A percentile compares a stretch with the other conserved stretches of the same genome.
Evolutionary conservation across 2,113 vertebrate species (phyloP).

Genomic region (Origma solitaria): DNA sequence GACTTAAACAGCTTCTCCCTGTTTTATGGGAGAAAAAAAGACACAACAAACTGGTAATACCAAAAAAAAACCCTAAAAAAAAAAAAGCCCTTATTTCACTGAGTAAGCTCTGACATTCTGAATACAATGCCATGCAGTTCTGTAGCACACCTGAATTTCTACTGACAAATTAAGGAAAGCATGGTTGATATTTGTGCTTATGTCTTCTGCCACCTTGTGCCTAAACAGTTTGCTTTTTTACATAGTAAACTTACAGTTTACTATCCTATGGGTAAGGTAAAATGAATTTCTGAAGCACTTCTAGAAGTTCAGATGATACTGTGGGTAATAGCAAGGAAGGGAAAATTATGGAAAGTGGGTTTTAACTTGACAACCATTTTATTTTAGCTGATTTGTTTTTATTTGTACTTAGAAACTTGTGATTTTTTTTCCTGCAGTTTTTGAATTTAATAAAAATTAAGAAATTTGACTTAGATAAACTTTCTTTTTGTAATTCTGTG

Average conservation of each 20-base stretch:
- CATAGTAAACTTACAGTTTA: slow-evolving; percentile 22
- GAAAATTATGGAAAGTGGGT: neutral
- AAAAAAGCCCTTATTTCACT: neutral
- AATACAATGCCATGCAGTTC: neutral
- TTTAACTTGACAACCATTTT: slow-evolving; percentile 55
- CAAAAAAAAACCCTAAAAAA: neutral
- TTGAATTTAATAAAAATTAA: slow-evolving; percentile 61
- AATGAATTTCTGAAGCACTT: slow-evolving; percentile 22
- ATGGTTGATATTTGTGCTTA: slow-evolving; percentile 50
- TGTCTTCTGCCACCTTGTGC: slow-evolving; percentile 60
- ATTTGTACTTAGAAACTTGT: slow-evolving; percentile 61
- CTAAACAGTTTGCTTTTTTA: slow-evolving; percentile 34
- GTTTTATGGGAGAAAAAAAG: neutral
- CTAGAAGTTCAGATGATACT: neutral
- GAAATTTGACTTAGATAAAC: slow-evolving; percentile 45
- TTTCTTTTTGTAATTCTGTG: slow-evolving; percentile 48
- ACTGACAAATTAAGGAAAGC: slow-evolving; percentile 4
- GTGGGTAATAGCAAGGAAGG: slow-evolving; percentile 13
- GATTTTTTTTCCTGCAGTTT: slow-evolving; percentile 45
- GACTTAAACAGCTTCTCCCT: neutral
- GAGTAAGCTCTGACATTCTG: slow-evolving; percentile 32
- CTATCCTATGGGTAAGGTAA: neutral
- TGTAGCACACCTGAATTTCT: neutral
- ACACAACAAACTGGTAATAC: neutral
- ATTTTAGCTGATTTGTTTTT: slow-evolving; percentile 50